phyloP scores from a whole-genome alignment of 1,140 invertebrate genomes.

The Thaumetopoea pityocampa region DNA sequence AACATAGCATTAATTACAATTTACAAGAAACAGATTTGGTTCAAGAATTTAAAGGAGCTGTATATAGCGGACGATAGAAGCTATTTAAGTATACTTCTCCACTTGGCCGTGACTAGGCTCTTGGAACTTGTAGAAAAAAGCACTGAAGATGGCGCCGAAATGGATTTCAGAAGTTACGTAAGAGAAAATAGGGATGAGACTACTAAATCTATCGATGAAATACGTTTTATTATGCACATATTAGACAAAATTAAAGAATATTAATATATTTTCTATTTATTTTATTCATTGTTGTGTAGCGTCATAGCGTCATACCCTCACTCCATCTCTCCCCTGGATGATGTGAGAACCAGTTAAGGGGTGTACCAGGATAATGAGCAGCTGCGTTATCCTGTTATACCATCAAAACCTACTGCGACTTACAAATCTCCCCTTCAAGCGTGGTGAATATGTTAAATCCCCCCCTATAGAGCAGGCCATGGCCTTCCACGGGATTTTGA shows the following conservation, averaged over 20 bases:
- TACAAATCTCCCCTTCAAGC: too few relatives aligned
- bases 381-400: too few relatives aligned
- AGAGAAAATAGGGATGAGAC: conserved; percentile 28
- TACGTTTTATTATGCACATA: conserved; percentile 35
- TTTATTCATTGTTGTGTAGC: too few relatives aligned
- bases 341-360: too few relatives aligned
- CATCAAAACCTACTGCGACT: too few relatives aligned
- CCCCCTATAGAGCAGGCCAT: too few relatives aligned
- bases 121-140: conserved; percentile 38
- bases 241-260: conserved; percentile 28
- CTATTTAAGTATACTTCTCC: conserved; percentile 34
- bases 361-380: too few relatives aligned
- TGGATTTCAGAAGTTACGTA: conserved; percentile 29
- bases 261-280: conserved; percentile 6
- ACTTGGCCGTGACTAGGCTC: conserved; percentile 34
- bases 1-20: conserved; percentile 37
- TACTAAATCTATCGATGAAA: conserved; percentile 29
- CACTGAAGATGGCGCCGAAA: conserved; percentile 22
- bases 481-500: too few relatives aligned
- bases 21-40: conserved; percentile 44
- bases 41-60: conserved; percentile 35
- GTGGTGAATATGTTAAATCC: too few relatives aligned
- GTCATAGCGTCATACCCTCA: too few relatives aligned
- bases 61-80: conserved; percentile 30
- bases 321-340: too few relatives aligned